Evolutionary conservation across 2,888 invertebrate genomes (phyloP).

Genomic region (Pinctada fucata): DNA sequence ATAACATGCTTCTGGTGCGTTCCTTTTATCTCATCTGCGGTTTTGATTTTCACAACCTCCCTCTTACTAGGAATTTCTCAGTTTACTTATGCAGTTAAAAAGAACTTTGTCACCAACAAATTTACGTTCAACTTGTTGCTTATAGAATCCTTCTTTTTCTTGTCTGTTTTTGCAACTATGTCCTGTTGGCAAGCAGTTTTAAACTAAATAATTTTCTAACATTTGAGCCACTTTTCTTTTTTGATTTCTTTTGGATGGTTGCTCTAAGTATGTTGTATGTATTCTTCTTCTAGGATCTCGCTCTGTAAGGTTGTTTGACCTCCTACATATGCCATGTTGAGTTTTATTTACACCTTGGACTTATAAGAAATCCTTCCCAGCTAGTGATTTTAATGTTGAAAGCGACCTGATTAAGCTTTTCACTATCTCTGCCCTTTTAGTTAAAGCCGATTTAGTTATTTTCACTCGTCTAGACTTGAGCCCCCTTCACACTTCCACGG

Average conservation of each 20-base stretch:
- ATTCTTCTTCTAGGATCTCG: slow-evolving; percentile 5
- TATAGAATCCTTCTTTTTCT: background rate
- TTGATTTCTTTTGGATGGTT: background rate
- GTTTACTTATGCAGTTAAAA: slow-evolving; percentile 38
- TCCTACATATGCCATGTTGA: slow-evolving; percentile 21
- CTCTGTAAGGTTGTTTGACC: slow-evolving; percentile 16
- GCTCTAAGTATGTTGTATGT: background rate
- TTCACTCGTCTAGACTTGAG: no score
- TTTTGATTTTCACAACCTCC: slow-evolving; percentile 35
- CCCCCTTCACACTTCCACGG: no score
- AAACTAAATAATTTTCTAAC: slow-evolving; percentile 3
- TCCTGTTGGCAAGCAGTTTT: background rate
- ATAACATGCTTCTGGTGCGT: slow-evolving; percentile 40
- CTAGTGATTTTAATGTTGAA: slow-evolving; percentile 35
- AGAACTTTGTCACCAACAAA: slow-evolving; percentile 22
- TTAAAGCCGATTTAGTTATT: background rate
- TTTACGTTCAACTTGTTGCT: background rate
- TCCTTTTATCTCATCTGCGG: slow-evolving; percentile 18
- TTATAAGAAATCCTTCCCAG: slow-evolving; percentile 21
- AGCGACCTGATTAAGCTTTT: slow-evolving; percentile 29
- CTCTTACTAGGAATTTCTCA: slow-evolving; percentile 44
- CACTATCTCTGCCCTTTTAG: slow-evolving; percentile 37
- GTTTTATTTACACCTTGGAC: slow-evolving; percentile 30
- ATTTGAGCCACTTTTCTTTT: background rate
- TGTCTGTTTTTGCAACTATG: background rate